phyloP scores from a whole-genome alignment of 2,113 vertebrate genomes.

The Holacanthus passer region DNA sequence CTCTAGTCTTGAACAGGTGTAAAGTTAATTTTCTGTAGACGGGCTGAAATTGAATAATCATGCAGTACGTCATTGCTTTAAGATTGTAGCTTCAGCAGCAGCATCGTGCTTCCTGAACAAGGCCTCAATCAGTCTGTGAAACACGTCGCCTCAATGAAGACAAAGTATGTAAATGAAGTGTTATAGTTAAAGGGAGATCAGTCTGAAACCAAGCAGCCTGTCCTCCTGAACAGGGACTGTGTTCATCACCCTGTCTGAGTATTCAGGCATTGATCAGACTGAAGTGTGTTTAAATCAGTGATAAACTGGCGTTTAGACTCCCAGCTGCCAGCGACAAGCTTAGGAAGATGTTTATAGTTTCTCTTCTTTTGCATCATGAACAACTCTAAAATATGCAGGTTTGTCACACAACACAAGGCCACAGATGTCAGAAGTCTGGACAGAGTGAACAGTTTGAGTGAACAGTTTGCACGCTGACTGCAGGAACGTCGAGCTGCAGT shows the following conservation, averaged over 20 bases:
- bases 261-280: not conserved
- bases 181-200: not conserved
- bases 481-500: too few relatives aligned
- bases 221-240: not conserved
- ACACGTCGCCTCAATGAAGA: not conserved
- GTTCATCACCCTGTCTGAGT: slow-evolving; percentile 14
- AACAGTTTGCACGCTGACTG: too few relatives aligned
- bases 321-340: too few relatives aligned
- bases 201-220: not conserved
- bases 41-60: not conserved
- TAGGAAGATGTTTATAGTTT: not conserved
- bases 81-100: not conserved
- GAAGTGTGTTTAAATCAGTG: not conserved
- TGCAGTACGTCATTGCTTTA: not conserved
- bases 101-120: not conserved
- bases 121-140: not conserved
- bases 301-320: too few relatives aligned
- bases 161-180: not conserved
- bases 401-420: too few relatives aligned
- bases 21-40: not conserved
- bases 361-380: not conserved
- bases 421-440: too few relatives aligned
- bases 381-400: too few relatives aligned
- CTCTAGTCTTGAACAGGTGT: too few relatives aligned
- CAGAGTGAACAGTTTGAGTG: too few relatives aligned